Conservation (phyloP, 2,888 invertebrate genomes). For the Drosophila neonasuta region DNA sequence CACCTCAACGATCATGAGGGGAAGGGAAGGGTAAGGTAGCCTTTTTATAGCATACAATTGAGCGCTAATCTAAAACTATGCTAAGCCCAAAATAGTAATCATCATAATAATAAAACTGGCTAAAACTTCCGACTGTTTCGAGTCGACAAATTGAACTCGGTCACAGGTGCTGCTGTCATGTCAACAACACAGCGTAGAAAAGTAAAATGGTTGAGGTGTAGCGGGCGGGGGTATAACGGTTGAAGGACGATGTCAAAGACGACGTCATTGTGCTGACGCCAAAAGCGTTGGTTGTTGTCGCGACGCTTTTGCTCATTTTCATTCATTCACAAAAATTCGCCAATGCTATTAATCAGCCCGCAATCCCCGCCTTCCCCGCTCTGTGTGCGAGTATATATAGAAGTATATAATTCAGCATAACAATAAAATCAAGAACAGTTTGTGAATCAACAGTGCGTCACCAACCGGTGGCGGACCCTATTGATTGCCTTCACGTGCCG, state of each 20-base stretch:
- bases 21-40: conserved; percentile 2
- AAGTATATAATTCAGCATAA: conserved; percentile 41
- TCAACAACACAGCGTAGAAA: conserved; percentile 2
- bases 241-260: conserved; percentile 42
- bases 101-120: conserved; percentile 55
- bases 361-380: neutral
- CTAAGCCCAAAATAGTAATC: conserved; percentile 48
- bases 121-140: conserved; percentile 25
- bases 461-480: conserved; percentile 43
- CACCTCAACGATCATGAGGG: neutral
- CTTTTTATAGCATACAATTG: conserved; percentile 71
- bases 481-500: conserved; percentile 72
- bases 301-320: conserved; percentile 43
- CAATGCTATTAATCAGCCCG: conserved; percentile 63
- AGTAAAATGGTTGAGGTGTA: neutral
- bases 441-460: conserved; percentile 77
- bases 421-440: conserved; percentile 68
- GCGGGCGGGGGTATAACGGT: neutral
- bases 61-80: conserved; percentile 48
- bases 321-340: conserved; percentile 66
- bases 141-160: conserved; percentile 37
- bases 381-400: conserved; percentile 4
- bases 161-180: conserved; percentile 62
- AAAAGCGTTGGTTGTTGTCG: conserved; percentile 22
- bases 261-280: conserved; percentile 67